Conservation (phyloP, 2,888 invertebrate species). For the Cheiracanthium punctorium region DNA sequence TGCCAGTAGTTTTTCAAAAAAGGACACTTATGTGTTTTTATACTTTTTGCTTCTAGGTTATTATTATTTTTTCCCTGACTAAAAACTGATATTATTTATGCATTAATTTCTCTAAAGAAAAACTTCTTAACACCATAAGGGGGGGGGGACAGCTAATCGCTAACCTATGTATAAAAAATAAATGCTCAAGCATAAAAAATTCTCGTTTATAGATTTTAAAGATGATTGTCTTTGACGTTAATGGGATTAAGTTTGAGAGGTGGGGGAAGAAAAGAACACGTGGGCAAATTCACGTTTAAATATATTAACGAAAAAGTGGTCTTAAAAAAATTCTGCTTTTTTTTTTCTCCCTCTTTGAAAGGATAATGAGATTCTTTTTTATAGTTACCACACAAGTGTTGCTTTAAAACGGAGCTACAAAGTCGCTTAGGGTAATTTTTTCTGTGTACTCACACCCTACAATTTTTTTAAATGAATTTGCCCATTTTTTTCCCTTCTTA, state of each 20-base stretch:
- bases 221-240: constrained; percentile 38
- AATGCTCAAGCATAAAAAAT: constrained; percentile 14
- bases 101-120: not conserved
- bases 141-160: not conserved
- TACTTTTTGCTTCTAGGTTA: too few relatives aligned
- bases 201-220: constrained; percentile 15
- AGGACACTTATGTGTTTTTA: too few relatives aligned
- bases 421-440: constrained; percentile 23
- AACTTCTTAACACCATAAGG: not conserved
- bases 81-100: too few relatives aligned
- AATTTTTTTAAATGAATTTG: not conserved
- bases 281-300: constrained; percentile 5
- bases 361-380: constrained; percentile 15
- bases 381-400: not conserved
- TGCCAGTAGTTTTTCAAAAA: too few relatives aligned
- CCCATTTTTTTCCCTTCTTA: not conserved
- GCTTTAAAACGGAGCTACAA: constrained; percentile 14
- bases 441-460: not conserved
- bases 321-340: not conserved
- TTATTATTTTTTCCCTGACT: too few relatives aligned
- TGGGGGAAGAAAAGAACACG: not conserved
- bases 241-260: constrained; percentile 27
- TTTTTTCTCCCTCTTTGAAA: not conserved
- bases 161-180: not conserved
- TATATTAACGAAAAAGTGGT: not conserved